Percentiles rank a stretch among this genome's conserved stretches.
These are phyloP conservation scores for Potamarius usumacintae DNA, from an alignment of 2,113 vertebrate genomes.

Conservation along the genomic window DNA sequence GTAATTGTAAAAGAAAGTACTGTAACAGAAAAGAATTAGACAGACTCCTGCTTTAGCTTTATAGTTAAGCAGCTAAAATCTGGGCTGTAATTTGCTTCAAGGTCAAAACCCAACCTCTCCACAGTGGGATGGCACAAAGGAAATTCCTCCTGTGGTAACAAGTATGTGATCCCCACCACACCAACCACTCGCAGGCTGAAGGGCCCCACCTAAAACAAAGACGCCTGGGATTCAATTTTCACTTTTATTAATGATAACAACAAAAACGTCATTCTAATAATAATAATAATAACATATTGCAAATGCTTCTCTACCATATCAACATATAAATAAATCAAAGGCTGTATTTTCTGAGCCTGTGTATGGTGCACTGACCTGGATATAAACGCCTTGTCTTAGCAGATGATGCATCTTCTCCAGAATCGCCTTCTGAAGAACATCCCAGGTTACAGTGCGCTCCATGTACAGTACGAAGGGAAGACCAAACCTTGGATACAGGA, in stretches of 20 bases:
- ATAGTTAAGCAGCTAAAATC: background rate
- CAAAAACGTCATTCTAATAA: background rate
- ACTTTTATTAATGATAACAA: background rate
- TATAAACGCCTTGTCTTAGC: constrained; percentile 87
- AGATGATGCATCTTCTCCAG: constrained; percentile 98
- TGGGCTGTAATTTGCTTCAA: background rate
- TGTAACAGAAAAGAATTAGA: background rate
- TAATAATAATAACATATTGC: background rate
- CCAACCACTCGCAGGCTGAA: constrained; percentile 96
- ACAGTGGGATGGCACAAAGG: constrained; percentile 94
- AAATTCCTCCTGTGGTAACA: constrained; percentile 93
- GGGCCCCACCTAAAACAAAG: constrained; percentile 81
- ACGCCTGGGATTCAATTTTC: background rate
- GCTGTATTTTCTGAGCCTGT: background rate
- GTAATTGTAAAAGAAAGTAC: background rate
- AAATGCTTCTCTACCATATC: background rate
- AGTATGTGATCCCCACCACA: constrained; percentile 94
- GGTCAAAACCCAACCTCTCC: constrained; percentile 80
- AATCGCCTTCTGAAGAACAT: constrained; percentile 93
- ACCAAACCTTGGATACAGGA: constrained; percentile 80
- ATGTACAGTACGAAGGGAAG: constrained; percentile 94
- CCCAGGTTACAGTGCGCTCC: constrained; percentile 93
- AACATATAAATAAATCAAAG: background rate
- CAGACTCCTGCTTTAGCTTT: background rate
- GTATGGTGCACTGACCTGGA: constrained; percentile 79